Evolutionary conservation across 2,797 vertebrate genomes (phyloP).

Genomic region (Lepidocolaptes lacrymiger): DNA sequence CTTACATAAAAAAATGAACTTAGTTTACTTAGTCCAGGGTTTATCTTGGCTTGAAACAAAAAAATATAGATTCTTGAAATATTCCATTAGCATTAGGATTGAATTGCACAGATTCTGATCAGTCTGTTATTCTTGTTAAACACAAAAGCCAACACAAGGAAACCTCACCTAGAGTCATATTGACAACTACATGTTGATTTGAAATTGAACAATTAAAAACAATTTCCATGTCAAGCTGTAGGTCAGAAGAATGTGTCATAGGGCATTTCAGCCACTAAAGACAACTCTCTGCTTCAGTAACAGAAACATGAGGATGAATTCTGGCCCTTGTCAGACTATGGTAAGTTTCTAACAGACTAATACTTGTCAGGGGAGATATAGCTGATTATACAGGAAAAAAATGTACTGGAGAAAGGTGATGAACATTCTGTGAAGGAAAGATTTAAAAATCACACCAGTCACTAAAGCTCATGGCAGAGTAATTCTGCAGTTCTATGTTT

Average conservation of each 20-base stretch:
- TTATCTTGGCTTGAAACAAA: not conserved
- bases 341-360: slow-evolving; percentile 65
- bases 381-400: slow-evolving; percentile 69
- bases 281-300: slow-evolving; percentile 15
- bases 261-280: not conserved
- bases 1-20: not conserved
- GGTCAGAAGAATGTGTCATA: slow-evolving; percentile 34
- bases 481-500: slow-evolving; percentile 39
- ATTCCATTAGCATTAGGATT: not conserved
- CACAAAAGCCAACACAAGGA: not conserved
- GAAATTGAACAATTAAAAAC: slow-evolving; percentile 27
- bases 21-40: not conserved
- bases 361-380: slow-evolving; percentile 65
- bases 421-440: slow-evolving; percentile 11
- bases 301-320: slow-evolving; percentile 51
- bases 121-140: not conserved
- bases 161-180: not conserved
- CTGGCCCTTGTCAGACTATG: slow-evolving; percentile 43
- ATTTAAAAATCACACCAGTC: slow-evolving; percentile 33
- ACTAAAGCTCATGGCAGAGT: slow-evolving; percentile 30
- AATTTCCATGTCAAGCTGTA: slow-evolving; percentile 2
- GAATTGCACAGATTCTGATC: not conserved
- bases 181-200: slow-evolving; percentile 5
- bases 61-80: not conserved
- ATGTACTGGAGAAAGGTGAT: slow-evolving; percentile 47